Percentiles rank a stretch among this genome's conserved stretches.
Conservation (phyloP, 2,113 vertebrate species). For the Diadophis punctatus region DNA sequence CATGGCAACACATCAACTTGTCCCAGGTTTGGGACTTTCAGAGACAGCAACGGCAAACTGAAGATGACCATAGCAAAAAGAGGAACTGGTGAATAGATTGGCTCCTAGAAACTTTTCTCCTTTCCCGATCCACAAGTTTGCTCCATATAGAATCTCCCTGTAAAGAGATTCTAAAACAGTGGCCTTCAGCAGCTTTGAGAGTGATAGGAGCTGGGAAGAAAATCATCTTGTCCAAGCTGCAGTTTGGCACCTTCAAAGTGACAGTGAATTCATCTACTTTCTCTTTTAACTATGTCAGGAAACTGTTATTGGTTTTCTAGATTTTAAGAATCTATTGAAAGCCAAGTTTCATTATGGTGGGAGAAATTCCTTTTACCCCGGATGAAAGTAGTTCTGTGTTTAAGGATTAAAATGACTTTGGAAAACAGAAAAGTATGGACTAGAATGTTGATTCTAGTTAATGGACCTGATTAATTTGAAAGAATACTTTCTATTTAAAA, state of each 20-base stretch:
- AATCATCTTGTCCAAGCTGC: background rate
- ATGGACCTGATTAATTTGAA: background rate
- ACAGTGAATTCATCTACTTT: background rate
- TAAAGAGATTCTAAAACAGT: background rate
- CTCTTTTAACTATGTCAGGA: background rate
- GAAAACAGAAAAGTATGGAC: background rate
- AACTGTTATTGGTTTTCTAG: background rate
- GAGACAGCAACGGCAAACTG: background rate
- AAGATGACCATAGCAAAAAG: background rate
- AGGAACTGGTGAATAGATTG: background rate
- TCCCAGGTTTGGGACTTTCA: background rate
- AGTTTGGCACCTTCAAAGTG: background rate
- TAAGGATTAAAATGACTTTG: background rate
- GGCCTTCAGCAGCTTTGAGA: background rate
- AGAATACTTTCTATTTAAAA: background rate
- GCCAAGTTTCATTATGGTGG: background rate
- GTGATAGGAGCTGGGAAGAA: background rate
- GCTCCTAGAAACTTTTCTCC: background rate
- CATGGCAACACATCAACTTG: background rate
- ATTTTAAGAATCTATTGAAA: background rate
- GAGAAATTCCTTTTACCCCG: background rate
- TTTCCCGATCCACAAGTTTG: background rate
- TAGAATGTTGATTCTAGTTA: background rate
- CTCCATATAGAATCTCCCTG: background rate
- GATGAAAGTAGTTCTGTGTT: background rate